Conservation (phyloP, 2,797 vertebrate genomes). For the Smutsia gigantea region DNA sequence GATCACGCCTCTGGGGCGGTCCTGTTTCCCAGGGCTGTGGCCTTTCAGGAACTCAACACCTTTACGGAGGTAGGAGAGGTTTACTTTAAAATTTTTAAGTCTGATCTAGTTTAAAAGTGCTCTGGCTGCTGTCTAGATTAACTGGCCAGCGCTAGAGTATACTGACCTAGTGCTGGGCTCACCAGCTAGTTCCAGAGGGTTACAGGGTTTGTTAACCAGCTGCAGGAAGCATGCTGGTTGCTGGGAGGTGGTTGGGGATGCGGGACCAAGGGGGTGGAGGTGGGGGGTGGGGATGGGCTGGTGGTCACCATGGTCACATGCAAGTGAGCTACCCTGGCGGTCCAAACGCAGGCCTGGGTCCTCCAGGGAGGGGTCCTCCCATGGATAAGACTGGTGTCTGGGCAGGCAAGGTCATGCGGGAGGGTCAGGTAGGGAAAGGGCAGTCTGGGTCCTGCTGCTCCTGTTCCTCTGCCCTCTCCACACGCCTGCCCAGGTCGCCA, state of each 20-base stretch:
- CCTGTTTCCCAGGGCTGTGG: not conserved
- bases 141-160: accelerated
- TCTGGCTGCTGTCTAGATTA: not conserved
- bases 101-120: not conserved
- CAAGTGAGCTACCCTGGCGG: not conserved
- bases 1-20: accelerated
- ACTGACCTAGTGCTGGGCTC: accelerated
- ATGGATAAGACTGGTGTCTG: accelerated
- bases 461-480: accelerated
- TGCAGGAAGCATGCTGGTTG: accelerated
- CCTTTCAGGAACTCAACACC: not conserved
- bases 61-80: not conserved
- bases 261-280: too few relatives aligned
- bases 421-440: accelerated
- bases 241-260: not conserved
- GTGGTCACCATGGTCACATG: not conserved
- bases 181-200: accelerated
- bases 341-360: accelerated
- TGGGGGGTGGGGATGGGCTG: too few relatives aligned
- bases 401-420: not conserved
- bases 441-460: accelerated
- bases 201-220: not conserved
- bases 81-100: not conserved
- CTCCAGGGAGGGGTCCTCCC: not conserved
- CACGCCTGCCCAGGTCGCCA: not conserved